phyloP scores from a whole-genome alignment of 1,140 invertebrate genomes.

The Bombus vancouverensis region DNA sequence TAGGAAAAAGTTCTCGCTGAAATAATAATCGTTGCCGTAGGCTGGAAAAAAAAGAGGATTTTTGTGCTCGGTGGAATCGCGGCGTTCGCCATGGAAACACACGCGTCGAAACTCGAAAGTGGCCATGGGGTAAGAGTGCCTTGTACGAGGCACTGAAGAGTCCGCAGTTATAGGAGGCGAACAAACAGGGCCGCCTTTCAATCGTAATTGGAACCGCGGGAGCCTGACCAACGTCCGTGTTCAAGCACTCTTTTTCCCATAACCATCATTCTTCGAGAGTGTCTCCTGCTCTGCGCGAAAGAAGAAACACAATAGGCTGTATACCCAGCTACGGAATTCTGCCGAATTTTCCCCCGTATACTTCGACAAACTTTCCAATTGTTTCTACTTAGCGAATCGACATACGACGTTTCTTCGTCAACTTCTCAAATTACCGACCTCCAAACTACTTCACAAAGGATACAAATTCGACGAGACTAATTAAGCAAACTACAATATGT shows the following conservation, averaged over 20 bases:
- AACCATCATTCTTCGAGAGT: slow-evolving; percentile 74
- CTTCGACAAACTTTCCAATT: not conserved
- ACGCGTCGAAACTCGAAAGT: slow-evolving; percentile 61
- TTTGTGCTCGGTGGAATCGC: slow-evolving; percentile 14
- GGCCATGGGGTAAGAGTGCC: slow-evolving; percentile 64
- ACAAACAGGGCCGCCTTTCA: slow-evolving; percentile 70
- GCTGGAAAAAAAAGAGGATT: not conserved
- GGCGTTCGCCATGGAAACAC: slow-evolving; percentile 65
- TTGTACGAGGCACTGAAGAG: slow-evolving; percentile 67
- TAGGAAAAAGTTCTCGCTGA: not conserved
- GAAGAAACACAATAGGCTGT: slow-evolving; percentile 67
- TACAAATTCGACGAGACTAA: not conserved
- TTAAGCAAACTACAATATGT: no score
- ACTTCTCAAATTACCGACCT: not conserved
- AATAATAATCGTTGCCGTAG: slow-evolving; percentile 21
- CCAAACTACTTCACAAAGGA: not conserved
- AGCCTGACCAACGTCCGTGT: slow-evolving; percentile 77
- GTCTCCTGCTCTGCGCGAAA: slow-evolving; percentile 62
- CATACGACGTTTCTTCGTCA: not conserved
- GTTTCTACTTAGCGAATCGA: not conserved
- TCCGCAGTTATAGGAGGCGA: slow-evolving; percentile 66
- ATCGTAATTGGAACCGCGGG: slow-evolving; percentile 76
- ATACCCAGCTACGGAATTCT: slow-evolving; percentile 32
- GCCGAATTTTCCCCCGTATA: slow-evolving; percentile 1
- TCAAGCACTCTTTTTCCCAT: slow-evolving; percentile 77